These are phyloP conservation scores for Poecilia velifera DNA, from an alignment of 2,797 vertebrate genomes.

Conservation along the genomic window DNA sequence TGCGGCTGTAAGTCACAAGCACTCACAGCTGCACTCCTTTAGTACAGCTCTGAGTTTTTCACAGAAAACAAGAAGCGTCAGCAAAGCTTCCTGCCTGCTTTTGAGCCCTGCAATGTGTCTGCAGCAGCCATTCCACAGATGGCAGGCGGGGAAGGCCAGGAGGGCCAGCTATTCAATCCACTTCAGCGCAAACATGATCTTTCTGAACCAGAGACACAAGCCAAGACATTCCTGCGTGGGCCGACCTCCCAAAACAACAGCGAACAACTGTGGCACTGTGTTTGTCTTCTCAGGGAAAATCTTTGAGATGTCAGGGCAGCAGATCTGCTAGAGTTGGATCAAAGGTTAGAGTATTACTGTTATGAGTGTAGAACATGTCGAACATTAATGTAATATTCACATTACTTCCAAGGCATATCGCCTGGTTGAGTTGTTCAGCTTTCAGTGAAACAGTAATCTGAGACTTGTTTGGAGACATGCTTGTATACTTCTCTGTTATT, in stretches of 20 bases:
- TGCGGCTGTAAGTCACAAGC: conserved; percentile 27
- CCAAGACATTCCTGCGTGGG: conserved; percentile 78
- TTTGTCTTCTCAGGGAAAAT: conserved; percentile 54
- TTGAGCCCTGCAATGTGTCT: conserved; percentile 50
- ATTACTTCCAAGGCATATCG: conserved; percentile 1
- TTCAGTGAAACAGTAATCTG: conserved; percentile 2
- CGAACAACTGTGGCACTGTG: conserved; percentile 63
- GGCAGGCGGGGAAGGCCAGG: conserved; percentile 62
- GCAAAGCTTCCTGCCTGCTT: conserved; percentile 53
- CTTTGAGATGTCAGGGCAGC: conserved; percentile 39
- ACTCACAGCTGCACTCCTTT: conserved; percentile 44
- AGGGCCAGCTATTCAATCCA: conserved; percentile 66
- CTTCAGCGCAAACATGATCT: conserved; percentile 74
- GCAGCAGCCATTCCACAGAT: conserved; percentile 73
- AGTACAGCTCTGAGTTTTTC: conserved; percentile 16
- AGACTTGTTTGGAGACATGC: conserved; percentile 8
- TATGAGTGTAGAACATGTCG: background rate
- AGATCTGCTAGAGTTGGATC: conserved; percentile 32
- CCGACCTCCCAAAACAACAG: conserved; percentile 70
- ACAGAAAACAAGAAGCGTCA: conserved; percentile 42
- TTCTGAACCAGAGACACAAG: conserved; percentile 61
- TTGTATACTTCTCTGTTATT: background rate
- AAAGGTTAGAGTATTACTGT: conserved; percentile 40
- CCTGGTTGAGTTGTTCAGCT: conserved; percentile 31
- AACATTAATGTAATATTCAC: background rate